phyloP scores from a whole-genome alignment of 1,140 invertebrate genomes.

The Phymorhynchus buccinoides region DNA sequence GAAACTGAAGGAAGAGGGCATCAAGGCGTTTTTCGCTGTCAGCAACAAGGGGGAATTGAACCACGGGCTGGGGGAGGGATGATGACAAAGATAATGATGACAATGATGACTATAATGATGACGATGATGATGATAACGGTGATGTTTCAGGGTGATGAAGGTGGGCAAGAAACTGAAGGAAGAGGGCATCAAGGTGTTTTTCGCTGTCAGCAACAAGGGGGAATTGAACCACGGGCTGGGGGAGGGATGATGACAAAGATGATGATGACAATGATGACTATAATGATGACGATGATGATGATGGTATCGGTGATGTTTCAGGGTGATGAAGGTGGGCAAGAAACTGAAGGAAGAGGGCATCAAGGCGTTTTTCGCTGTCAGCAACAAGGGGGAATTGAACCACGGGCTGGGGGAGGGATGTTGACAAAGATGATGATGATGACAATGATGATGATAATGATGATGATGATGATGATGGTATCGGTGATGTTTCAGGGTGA shows the following conservation, averaged over 20 bases:
- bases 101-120: too few species aligned
- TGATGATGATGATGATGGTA: too few species aligned
- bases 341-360: constrained; percentile 79
- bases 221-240: constrained; percentile 78
- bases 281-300: too few species aligned
- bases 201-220: constrained; percentile 92
- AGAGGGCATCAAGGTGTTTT: constrained; percentile 78
- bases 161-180: constrained; percentile 86
- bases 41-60: constrained; percentile 83
- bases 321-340: constrained; percentile 80
- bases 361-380: constrained; percentile 87
- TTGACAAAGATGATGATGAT: too few species aligned
- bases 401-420: constrained; percentile 86
- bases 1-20: constrained; percentile 79
- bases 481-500: constrained; percentile 62
- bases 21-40: constrained; percentile 86
- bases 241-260: too few species aligned
- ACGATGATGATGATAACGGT: too few species aligned
- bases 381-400: constrained; percentile 82
- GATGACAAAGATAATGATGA: too few species aligned
- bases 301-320: constrained; percentile 46
- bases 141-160: constrained; percentile 70
- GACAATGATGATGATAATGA: too few species aligned
- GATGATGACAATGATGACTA: too few species aligned
- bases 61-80: constrained; percentile 85